Base-by-base conservation (phyloP, 2,113 vertebrate species). In the Nycticryphes semicollaris region DNA sequence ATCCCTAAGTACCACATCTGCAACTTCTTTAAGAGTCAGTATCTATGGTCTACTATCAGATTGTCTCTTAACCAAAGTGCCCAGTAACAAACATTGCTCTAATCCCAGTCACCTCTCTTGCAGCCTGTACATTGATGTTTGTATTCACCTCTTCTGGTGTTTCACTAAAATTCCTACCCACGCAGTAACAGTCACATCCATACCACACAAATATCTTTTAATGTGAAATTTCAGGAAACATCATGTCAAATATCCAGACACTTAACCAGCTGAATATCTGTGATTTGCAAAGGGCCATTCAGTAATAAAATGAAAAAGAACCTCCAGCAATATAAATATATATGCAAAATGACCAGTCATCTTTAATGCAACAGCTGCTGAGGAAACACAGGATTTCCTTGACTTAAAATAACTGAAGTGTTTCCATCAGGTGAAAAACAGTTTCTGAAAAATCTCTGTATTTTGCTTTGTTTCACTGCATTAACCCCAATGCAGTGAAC, bases 321-420 rank as follows among this genome's bases (percentile, higher is more conserved):
- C n/a, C 24, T 80, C 67, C 41, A 86, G 64, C 56, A 87, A 72
- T 48, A 94, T 62, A 91, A 95, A 91, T 73, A 64, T 10, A 82
- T 60, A 87, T 84, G 67, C 77, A 95, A 96, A 96, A 81, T 45
- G 37, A 76, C 70, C 33, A 31, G 53, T 75, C 80, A 54, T 91
- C 74, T 94, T 90, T 92, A 89, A 35, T 91, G 89, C 70, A 95
- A 50, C 89, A 94, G 84, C 77, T 95, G 89, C 66, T 89, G 84
- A 93, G 74, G 92, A 96, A 95, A 92, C 62, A 90, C 60, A 73
- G 92, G 89, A 96, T 87, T 97, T 87, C 64, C 87, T 56, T 67
- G 68, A 74, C 39, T 70, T 53, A 57, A 95, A 92, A 90, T 67
- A 82, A 64, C 19, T 50, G 31, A 70, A 87, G 33, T 30, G 22